Evolutionary conservation across 2,113 vertebrate species (phyloP).

Genomic region (Gymnobelideus leadbeateri): DNA sequence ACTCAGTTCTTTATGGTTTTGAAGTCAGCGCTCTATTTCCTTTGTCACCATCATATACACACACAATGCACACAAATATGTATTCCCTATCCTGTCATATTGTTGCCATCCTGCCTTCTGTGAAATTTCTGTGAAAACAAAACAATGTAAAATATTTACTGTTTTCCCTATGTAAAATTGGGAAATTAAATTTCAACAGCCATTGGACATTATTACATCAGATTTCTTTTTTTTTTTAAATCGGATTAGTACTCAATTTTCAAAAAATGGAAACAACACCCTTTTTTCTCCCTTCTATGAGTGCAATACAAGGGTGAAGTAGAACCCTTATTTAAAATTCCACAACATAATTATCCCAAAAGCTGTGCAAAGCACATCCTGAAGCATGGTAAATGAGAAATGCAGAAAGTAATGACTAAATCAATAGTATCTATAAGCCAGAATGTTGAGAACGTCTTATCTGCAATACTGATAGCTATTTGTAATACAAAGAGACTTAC

Average conservation of each 20-base stretch:
- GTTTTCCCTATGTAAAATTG: conserved; percentile 14
- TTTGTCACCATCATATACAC: background rate
- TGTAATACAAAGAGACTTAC: conserved; percentile 62
- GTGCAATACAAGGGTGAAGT: conserved; percentile 58
- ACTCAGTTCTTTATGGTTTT: background rate
- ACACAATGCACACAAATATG: background rate
- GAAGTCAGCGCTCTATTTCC: background rate
- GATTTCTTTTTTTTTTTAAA: conserved; percentile 56
- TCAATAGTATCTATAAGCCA: conserved; percentile 78
- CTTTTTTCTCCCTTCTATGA: conserved; percentile 46
- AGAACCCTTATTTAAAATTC: conserved; percentile 78
- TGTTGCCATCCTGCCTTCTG: background rate
- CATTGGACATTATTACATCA: conserved; percentile 23
- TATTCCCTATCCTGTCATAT: background rate
- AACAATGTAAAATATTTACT: background rate
- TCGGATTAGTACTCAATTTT: conserved; percentile 38
- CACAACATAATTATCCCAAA: conserved; percentile 78
- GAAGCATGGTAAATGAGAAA: conserved; percentile 77
- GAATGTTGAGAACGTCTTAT: conserved; percentile 66
- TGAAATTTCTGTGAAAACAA: conserved; percentile 40
- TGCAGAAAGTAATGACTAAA: conserved; percentile 81
- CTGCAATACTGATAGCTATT: conserved; percentile 76
- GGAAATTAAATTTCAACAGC: conserved; percentile 30
- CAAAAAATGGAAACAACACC: conserved; percentile 63
- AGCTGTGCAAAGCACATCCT: conserved; percentile 71